Percentiles rank a stretch among this genome's conserved stretches.
Conservation (phyloP, 2,797 vertebrate genomes). For the Alcedo quadribrachys region DNA sequence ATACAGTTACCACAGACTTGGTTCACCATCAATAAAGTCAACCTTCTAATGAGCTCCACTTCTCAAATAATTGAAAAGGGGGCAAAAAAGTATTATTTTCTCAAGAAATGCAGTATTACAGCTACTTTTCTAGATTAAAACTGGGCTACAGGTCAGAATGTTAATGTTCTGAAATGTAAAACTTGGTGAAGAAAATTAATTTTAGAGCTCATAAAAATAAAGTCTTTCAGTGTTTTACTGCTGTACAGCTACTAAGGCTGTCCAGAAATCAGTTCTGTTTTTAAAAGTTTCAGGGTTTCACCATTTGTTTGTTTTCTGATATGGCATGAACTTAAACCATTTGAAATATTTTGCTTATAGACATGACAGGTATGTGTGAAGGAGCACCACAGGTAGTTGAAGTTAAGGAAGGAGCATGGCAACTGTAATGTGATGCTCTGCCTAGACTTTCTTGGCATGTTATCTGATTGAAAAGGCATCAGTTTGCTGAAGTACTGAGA, state of each 20-base stretch:
- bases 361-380: not conserved
- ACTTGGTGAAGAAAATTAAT: not conserved
- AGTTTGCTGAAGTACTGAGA: not conserved
- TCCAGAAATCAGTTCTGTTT: not conserved
- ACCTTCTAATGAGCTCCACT: not conserved
- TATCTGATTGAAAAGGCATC: not conserved
- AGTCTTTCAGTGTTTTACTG: not conserved
- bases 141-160: not conserved
- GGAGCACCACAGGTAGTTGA: not conserved
- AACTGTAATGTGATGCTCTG: not conserved
- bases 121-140: not conserved
- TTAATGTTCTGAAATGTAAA: not conserved
- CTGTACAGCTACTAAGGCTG: not conserved
- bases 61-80: not conserved
- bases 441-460: not conserved
- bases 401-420: not conserved
- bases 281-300: not conserved
- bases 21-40: not conserved
- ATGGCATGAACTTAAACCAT: not conserved
- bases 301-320: not conserved
- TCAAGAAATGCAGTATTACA: not conserved
- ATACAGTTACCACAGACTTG: not conserved
- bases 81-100: not conserved
- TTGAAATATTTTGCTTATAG: slow-evolving; percentile 1
- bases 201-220: not conserved